phyloP scores from a whole-genome alignment of 2,888 invertebrate genomes.

The Scaeva pyrastri region DNA sequence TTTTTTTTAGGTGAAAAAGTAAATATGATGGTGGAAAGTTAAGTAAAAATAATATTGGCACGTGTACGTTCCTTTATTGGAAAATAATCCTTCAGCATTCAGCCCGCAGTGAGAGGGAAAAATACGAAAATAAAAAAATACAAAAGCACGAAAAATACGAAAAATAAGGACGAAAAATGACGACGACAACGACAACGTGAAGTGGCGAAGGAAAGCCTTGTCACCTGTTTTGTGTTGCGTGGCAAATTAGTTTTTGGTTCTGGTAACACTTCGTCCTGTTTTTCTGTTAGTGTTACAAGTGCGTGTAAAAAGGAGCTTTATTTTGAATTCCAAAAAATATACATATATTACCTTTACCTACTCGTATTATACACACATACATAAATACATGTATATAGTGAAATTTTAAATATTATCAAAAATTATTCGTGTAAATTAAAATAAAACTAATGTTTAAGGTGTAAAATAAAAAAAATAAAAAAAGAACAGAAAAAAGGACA shows the following conservation, averaged over 20 bases:
- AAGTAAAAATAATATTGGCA: constrained; percentile 74
- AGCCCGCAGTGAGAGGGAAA: constrained; percentile 17
- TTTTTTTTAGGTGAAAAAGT: constrained; percentile 67
- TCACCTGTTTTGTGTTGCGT: constrained; percentile 68
- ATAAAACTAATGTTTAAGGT: constrained; percentile 68
- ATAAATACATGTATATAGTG: constrained; percentile 32
- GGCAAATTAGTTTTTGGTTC: constrained; percentile 36
- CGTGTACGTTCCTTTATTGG: constrained; percentile 65
- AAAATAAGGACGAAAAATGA: constrained; percentile 25
- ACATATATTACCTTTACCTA: no score
- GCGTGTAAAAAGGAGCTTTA: constrained; percentile 65
- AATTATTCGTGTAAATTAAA: constrained; percentile 28
- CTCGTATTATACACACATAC: constrained; percentile 31
- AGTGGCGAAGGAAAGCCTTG: constrained; percentile 54
- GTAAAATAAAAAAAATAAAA: constrained; percentile 74
- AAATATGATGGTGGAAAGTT: constrained; percentile 72
- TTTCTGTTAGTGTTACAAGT: constrained; percentile 34
- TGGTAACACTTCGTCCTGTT: constrained; percentile 29
- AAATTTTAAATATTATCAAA: constrained; percentile 34
- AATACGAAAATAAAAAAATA: constrained; percentile 7
- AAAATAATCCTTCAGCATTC: constrained; percentile 66
- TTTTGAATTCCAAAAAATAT: constrained; percentile 43
- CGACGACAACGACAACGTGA: constrained; percentile 43
- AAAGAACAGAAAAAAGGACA: constrained; percentile 77
- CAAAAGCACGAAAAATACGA: no score